Base-by-base conservation (phyloP, 1,140 invertebrate species). In the Drosophila funebris region DNA sequence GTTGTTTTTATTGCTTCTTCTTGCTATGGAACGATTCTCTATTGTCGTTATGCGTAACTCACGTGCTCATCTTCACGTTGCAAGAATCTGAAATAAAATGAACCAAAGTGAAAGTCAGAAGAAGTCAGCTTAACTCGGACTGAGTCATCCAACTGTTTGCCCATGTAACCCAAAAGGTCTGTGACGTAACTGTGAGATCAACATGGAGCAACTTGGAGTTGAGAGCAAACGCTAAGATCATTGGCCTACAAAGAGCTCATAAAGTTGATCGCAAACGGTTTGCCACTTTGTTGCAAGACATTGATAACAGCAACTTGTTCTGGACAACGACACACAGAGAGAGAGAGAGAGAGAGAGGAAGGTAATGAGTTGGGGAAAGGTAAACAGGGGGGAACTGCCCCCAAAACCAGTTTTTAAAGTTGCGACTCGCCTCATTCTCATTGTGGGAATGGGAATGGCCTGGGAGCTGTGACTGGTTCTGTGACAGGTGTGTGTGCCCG, bases 171-270 rank as follows among this genome's bases (percentile, higher is more conserved):
- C 78, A 29, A 64, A 62, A 44, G 54, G 37, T 61, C 63, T 62
- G 72, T 84, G 80, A 84, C 80, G 80, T 73, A 83, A 83, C 56
- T 31, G 43, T 43, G 27, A 76, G 31, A 52, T 39, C 52, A 27
- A 1, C 7, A 9, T 31, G 3, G 24, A 11, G 18, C 57, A 36
- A 14, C 33, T 41, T 31, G 13, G 13, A 3, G 14, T 11, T 6
- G 22, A 31, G 27, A 50, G 29, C 29, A 24, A 20, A 13, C n/a
- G 48, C 27, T 67, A 78, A 83, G 80, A 83, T 79, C 80, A 83
- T 83, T 83, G 81, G 81, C 80, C 80, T 84, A 83, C 64, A 87
- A 77, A 81, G 81, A 72, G 68, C 46, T 72, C 62, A 69, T 37
- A 36, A 46, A 33, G 57, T 29, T 48, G 44, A 48, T 36, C 16